A percentile compares a stretch with the other conserved stretches of the same genome.
These are phyloP conservation scores for Oreotragus oreotragus DNA, from an alignment of 2,113 vertebrate species.

Conservation along the genomic window DNA sequence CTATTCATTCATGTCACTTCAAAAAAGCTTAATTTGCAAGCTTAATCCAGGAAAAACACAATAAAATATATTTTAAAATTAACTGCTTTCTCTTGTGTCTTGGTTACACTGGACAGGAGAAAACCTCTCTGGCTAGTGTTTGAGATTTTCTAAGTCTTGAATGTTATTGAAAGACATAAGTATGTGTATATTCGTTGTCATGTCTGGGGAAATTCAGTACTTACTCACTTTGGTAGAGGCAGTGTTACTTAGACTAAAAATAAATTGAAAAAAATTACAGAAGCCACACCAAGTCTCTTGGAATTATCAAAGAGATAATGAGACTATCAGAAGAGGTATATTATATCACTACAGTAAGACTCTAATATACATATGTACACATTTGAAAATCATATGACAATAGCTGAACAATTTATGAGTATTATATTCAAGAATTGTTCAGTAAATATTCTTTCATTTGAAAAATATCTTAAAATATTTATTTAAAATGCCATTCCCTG, in stretches of 20 bases:
- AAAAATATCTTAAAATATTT: not conserved
- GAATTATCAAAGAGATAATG: not conserved
- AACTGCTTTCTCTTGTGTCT: not conserved
- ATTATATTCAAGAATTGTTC: not conserved
- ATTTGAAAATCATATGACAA: not conserved
- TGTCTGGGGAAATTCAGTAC: not conserved
- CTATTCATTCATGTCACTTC: not conserved
- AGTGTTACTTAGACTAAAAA: not conserved
- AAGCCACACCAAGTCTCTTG: not conserved
- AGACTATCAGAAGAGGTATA: not conserved
- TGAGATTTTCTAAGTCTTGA: not conserved
- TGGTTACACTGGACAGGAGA: not conserved
- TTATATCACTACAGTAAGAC: not conserved
- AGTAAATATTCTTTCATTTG: not conserved
- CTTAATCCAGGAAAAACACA: not conserved
- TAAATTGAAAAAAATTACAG: not conserved
- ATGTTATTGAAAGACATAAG: not conserved
- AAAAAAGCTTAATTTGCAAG: not conserved
- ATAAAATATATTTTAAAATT: not conserved
- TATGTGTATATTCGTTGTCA: not conserved
- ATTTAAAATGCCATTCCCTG: not conserved
- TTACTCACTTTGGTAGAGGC: not conserved
- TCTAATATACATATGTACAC: not conserved
- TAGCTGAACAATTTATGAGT: not conserved
- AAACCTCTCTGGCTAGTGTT: not conserved